phyloP scores from a whole-genome alignment of 2,888 invertebrate genomes.

The Heliothis peltigera region DNA sequence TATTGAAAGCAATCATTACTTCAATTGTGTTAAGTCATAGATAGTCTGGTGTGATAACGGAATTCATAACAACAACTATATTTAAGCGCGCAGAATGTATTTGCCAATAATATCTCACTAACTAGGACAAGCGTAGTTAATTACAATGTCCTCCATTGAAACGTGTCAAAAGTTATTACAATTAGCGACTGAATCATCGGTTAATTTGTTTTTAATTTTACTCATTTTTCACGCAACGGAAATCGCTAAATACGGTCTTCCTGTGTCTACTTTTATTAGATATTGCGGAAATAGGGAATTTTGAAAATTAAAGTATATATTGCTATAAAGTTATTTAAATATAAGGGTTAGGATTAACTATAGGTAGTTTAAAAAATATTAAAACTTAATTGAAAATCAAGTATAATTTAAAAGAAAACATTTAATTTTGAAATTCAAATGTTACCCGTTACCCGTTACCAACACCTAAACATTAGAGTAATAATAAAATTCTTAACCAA shows the following conservation, averaged over 20 bases:
- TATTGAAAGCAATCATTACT: too few relatives aligned
- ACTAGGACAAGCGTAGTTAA: slow-evolving; percentile 57
- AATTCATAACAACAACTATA: slow-evolving; percentile 12
- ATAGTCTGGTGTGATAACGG: background rate
- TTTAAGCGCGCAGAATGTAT: slow-evolving; percentile 30
- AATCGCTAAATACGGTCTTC: slow-evolving; percentile 73
- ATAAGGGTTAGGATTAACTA: too few relatives aligned
- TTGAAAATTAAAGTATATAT: slow-evolving; percentile 27
- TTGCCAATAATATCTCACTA: slow-evolving; percentile 48
- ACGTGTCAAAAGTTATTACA: slow-evolving; percentile 64
- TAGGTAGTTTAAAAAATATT: too few relatives aligned
- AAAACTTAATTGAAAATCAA: too few relatives aligned
- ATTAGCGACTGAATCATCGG: slow-evolving; percentile 64
- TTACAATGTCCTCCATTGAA: slow-evolving; percentile 69
- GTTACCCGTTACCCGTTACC: background rate
- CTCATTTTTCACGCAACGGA: slow-evolving; percentile 67
- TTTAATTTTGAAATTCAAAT: background rate
- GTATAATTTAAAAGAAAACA: background rate
- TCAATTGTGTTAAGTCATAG: background rate
- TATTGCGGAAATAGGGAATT: slow-evolving; percentile 40
- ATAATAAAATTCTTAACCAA: slow-evolving; percentile 29
- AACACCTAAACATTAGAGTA: slow-evolving; percentile 15
- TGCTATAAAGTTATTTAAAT: background rate
- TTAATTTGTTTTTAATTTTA: slow-evolving; percentile 66
- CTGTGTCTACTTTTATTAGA: slow-evolving; percentile 64